Percentiles rank a stretch among this genome's conserved stretches.
Conservation (phyloP, 1,140 invertebrate species). For the Philaenus spumarius region DNA sequence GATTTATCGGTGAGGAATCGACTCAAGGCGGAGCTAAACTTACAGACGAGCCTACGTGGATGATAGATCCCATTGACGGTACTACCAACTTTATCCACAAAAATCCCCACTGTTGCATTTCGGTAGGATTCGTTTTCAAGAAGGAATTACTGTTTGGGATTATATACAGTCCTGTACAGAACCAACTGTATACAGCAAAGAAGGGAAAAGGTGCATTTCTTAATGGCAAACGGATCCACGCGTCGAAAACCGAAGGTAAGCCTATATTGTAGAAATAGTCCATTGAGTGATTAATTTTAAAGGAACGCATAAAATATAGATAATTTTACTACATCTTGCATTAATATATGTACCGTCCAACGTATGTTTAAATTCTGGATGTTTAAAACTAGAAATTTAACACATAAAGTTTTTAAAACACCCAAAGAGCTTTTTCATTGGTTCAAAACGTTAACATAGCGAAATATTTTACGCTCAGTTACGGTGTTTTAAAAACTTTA, state of each 20-base stretch:
- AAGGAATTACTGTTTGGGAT: conserved; percentile 65
- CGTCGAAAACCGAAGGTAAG: conserved; percentile 57
- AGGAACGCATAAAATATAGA: too few relatives aligned
- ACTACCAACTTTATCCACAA: conserved; percentile 67
- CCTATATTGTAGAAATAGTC: too few relatives aligned
- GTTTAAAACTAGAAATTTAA: too few relatives aligned
- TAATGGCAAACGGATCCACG: conserved; percentile 69
- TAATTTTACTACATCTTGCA: too few relatives aligned
- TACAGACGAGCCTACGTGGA: conserved; percentile 81
- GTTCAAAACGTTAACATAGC: too few relatives aligned
- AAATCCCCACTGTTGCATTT: conserved; percentile 57
- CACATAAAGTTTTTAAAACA: too few relatives aligned
- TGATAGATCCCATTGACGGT: conserved; percentile 75
- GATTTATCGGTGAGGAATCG: conserved; percentile 96
- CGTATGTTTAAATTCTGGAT: too few relatives aligned
- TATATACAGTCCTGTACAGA: conserved; percentile 83
- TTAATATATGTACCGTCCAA: too few relatives aligned
- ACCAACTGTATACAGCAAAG: conserved; percentile 81
- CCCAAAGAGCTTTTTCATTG: too few relatives aligned
- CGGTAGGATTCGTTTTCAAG: conserved; percentile 38
- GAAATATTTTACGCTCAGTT: too few relatives aligned
- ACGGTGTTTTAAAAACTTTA: too few relatives aligned
- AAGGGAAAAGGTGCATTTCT: conserved; percentile 82
- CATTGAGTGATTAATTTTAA: too few relatives aligned
- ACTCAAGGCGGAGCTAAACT: conserved; percentile 47